phyloP scores from a whole-genome alignment of 1,140 invertebrate genomes.

The Trichomalopsis sarcophagae region DNA sequence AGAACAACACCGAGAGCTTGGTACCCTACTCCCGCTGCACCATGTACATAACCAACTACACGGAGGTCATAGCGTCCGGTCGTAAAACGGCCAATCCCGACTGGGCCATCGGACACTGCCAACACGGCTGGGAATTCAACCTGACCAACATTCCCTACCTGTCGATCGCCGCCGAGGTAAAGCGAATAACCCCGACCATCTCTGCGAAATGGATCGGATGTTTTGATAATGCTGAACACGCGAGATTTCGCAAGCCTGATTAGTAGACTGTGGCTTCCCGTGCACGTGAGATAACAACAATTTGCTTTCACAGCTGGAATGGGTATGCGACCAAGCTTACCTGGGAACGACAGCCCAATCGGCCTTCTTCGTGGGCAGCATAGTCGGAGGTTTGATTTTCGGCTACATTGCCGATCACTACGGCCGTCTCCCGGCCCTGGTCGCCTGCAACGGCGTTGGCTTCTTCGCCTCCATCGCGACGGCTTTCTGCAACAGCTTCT shows the following conservation, averaged over 20 bases:
- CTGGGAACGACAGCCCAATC: slow-evolving; percentile 85
- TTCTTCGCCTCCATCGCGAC: slow-evolving; percentile 86
- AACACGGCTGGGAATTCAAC: slow-evolving; percentile 85
- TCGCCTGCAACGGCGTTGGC: slow-evolving; percentile 85
- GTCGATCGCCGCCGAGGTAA: slow-evolving; percentile 86
- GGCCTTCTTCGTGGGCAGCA: slow-evolving; percentile 77
- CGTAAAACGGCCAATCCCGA: slow-evolving; percentile 76
- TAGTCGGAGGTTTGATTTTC: slow-evolving; percentile 74
- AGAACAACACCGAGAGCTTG: slow-evolving; percentile 68
- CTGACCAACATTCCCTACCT: slow-evolving; percentile 84
- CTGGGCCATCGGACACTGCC: slow-evolving; percentile 80
- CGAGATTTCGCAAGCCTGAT: slow-evolving; percentile 13
- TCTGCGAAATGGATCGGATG: too few relatives aligned
- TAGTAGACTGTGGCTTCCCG: slow-evolving; percentile 8
- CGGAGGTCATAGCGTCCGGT: slow-evolving; percentile 76
- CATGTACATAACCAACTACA: slow-evolving; percentile 85
- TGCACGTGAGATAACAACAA: not conserved
- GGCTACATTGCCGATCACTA: slow-evolving; percentile 76
- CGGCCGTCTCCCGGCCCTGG: slow-evolving; percentile 73
- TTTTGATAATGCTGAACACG: too few relatives aligned
- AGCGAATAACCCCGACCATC: too few relatives aligned
- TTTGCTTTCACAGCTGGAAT: slow-evolving; percentile 78
- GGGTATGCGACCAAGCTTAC: slow-evolving; percentile 88
- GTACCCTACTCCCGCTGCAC: slow-evolving; percentile 79
- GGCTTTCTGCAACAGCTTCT: slow-evolving; percentile 83